Conservation (phyloP, 1,140 invertebrate genomes). For the Drosophila aff. region DNA sequence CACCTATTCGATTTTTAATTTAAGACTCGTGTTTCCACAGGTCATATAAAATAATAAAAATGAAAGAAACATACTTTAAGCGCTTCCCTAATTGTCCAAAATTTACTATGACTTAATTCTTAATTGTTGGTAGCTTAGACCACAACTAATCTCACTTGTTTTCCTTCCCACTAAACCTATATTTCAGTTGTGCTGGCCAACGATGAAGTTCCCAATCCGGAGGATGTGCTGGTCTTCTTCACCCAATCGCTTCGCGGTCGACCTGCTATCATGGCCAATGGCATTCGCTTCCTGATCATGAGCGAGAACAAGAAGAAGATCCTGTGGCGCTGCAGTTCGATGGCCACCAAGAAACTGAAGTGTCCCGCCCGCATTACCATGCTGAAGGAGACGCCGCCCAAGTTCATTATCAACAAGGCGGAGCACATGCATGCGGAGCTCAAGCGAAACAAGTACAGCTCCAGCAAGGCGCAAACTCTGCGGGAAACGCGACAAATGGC, state of each 20-base stretch:
- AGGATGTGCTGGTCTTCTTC: slow-evolving; percentile 80
- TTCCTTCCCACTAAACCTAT: slow-evolving; percentile 15
- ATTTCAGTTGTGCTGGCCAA: slow-evolving; percentile 79
- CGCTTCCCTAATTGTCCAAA: slow-evolving; percentile 25
- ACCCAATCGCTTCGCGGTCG: slow-evolving; percentile 82
- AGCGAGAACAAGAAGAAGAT: slow-evolving; percentile 85
- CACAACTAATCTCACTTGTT: slow-evolving; percentile 32
- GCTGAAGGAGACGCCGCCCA: slow-evolving; percentile 80
- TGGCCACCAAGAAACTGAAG: slow-evolving; percentile 84
- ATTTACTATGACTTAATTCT: slow-evolving; percentile 22
- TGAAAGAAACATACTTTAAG: slow-evolving; percentile 10
- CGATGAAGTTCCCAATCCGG: slow-evolving; percentile 79
- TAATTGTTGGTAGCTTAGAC: neutral
- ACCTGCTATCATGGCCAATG: slow-evolving; percentile 83
- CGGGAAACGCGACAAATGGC: slow-evolving; percentile 45
- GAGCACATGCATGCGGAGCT: slow-evolving; percentile 81
- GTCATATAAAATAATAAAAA: slow-evolving; percentile 68
- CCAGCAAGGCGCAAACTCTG: slow-evolving; percentile 66
- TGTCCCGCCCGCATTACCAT: slow-evolving; percentile 84
- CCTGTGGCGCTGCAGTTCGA: slow-evolving; percentile 84
- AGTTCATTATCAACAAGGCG: slow-evolving; percentile 82
- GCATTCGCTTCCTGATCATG: slow-evolving; percentile 83
- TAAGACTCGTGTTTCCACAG: slow-evolving; percentile 44
- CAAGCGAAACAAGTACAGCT: slow-evolving; percentile 82
- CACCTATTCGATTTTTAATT: slow-evolving; percentile 66